phyloP scores from a whole-genome alignment of 2,888 invertebrate genomes.

The Agonopterix heracliana region DNA sequence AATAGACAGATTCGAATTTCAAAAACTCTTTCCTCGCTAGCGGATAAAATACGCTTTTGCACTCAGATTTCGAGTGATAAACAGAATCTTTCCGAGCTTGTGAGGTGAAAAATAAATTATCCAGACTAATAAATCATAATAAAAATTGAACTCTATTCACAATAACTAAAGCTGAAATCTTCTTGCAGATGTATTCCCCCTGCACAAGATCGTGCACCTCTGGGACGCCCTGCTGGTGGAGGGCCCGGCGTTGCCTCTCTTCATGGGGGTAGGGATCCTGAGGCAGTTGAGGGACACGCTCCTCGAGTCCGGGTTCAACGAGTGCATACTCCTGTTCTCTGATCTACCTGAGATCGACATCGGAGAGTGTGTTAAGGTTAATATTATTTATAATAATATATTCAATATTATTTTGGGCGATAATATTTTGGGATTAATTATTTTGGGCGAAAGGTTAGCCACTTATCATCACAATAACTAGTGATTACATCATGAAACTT shows the following conservation, averaged over 20 bases:
- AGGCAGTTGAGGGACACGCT: constrained; percentile 90
- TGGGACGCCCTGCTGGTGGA: constrained; percentile 98
- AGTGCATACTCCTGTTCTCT: constrained; percentile 98
- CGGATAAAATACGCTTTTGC: too few relatives aligned
- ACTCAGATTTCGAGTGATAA: too few relatives aligned
- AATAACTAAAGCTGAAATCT: too few relatives aligned
- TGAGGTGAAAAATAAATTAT: too few relatives aligned
- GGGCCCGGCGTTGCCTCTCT: constrained; percentile 94
- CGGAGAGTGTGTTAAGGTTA: constrained; percentile 87
- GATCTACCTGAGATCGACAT: constrained; percentile 98
- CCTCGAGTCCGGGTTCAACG: constrained; percentile 95
- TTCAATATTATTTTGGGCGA: neutral
- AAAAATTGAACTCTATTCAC: too few relatives aligned
- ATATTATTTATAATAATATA: neutral
- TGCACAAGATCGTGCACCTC: constrained; percentile 97
- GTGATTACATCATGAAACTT: too few relatives aligned
- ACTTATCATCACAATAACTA: neutral
- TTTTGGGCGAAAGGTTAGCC: too few relatives aligned
- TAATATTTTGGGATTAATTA: neutral
- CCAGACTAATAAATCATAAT: too few relatives aligned
- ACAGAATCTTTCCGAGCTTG: too few relatives aligned
- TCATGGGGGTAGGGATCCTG: constrained; percentile 95
- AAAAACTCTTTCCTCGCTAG: too few relatives aligned
- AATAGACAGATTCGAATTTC: too few relatives aligned
- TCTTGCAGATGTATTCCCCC: constrained; percentile 94